These are phyloP conservation scores for Eufriesea mexicana DNA, from an alignment of 1,140 invertebrate genomes.

Conservation along the genomic window DNA sequence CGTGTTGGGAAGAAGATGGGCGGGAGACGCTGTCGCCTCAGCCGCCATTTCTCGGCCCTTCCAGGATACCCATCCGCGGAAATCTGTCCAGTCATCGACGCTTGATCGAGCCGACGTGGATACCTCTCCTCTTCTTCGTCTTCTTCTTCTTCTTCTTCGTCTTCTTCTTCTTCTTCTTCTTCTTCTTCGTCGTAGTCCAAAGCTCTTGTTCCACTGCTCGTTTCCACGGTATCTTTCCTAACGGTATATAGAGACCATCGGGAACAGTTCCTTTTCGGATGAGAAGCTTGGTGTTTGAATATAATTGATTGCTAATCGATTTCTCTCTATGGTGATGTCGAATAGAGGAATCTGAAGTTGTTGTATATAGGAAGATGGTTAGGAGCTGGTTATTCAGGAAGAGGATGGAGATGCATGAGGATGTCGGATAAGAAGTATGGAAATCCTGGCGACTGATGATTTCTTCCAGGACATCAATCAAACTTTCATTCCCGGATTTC, in stretches of 20 bases:
- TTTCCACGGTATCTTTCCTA: constrained; percentile 18
- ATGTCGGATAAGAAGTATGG: too few relatives aligned
- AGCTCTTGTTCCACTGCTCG: constrained; percentile 5
- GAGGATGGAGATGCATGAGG: too few relatives aligned
- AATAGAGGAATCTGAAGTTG: not conserved
- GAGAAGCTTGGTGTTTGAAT: fast-evolving
- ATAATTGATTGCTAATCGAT: not conserved
- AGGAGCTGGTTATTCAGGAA: too few relatives aligned
- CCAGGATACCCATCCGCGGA: constrained; percentile 66
- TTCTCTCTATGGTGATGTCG: not conserved
- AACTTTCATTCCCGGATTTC: too few relatives aligned
- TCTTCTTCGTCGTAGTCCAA: not conserved
- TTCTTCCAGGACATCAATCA: too few relatives aligned
- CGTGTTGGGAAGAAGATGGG: constrained; percentile 14
- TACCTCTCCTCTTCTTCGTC: constrained; percentile 36
- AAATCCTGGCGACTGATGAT: too few relatives aligned
- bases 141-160: not conserved
- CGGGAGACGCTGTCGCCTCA: constrained; percentile 59
- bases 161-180: not conserved
- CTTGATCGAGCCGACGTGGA: constrained; percentile 76
- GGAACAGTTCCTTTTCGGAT: not conserved
- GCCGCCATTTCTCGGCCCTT: constrained; percentile 65
- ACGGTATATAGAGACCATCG: too few relatives aligned
- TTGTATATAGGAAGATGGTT: not conserved
- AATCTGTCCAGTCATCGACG: constrained; percentile 76